Evolutionary conservation across 2,888 invertebrate genomes (phyloP).

Genomic region (Helobdella robusta): DNA sequence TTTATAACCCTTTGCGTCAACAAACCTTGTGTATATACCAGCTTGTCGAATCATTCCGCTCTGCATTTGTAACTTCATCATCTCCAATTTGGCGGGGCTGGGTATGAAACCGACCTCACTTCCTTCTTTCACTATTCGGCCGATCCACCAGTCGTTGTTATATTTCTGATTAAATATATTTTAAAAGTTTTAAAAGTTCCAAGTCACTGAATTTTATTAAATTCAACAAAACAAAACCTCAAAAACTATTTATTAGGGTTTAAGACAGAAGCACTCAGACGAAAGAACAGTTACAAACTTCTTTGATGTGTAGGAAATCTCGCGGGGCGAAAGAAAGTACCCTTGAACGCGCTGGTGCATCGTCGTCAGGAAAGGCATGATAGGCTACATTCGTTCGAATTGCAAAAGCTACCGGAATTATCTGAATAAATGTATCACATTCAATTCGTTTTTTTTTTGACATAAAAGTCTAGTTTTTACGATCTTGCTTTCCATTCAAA

Average conservation of each 20-base stretch:
- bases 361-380: conserved; percentile 90
- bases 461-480: no score
- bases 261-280: no score
- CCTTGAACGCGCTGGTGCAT: conserved; percentile 95
- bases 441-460: no score
- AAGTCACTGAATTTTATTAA: no score
- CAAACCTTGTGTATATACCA: conserved; percentile 20
- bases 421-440: conserved; percentile 53
- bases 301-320: conserved; percentile 96
- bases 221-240: no score
- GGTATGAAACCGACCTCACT: conserved; percentile 99
- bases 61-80: conserved; percentile 53
- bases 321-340: conserved; percentile 93
- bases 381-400: conserved; percentile 98
- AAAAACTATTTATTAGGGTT: no score
- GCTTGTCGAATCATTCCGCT: background rate
- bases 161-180: conserved; percentile 62
- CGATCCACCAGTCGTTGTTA: conserved; percentile 99
- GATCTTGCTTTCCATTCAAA: no score
- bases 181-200: no score
- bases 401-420: conserved; percentile 97
- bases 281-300: conserved; percentile 54
- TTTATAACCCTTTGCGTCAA: no score
- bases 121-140: conserved; percentile 93
- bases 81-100: conserved; percentile 93